Base-by-base conservation (phyloP, 2,113 vertebrate species). In the Ctenodactylus gundi region DNA sequence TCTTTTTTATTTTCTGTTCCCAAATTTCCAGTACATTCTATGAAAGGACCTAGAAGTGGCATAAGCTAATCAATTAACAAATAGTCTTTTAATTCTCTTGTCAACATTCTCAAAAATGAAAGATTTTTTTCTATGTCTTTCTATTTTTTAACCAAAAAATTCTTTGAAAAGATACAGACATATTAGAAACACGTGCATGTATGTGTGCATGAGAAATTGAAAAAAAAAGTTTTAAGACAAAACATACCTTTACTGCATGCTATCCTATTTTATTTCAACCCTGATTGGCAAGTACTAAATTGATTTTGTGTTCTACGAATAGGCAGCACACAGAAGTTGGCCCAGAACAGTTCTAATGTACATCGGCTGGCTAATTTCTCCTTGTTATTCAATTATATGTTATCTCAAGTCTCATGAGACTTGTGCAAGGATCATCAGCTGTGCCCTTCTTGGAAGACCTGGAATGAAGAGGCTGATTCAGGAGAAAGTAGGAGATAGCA, bases 181-280 rank as follows among this genome's bases (percentile, higher is more conserved):
- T 92, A 57, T 88, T 39, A 67, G 27, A 68, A 85, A 15, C 39
- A 91, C 0, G 1, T 46, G 10, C 23, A 51, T 21, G 1, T 23
- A 36, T 44, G 12, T 94, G 27, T 78, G 25, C 76, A 41, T 65
- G 78, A 92, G 39, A 95, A 70, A 67, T 23, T 80, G 39, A 80
- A 90, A n/a, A 72, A 31, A 91, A 77, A 84, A 82, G 36, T 53
- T 93, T 46, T n/a, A 46, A 65, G 87, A 90, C 77, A 86, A 15
- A 73, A 62, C 51, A 39, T n/a, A 39, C 39, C 11, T 68, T 92
- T 58, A 53, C 46, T 77, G 34, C 39, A 77, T 55, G 8, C 15
- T 92, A 68, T 14, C 31, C 17, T 72, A 55, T 55, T 91, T 77
- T 80, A 77, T 68, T 92, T 85, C 72, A 78, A 65, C 60, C 31